Evolutionary conservation across 53 echinoderm and acorn worm genomes (phyloP), one percentile per base, ranked within the genome.

Genomic region (Stichopus horrens): DNA sequence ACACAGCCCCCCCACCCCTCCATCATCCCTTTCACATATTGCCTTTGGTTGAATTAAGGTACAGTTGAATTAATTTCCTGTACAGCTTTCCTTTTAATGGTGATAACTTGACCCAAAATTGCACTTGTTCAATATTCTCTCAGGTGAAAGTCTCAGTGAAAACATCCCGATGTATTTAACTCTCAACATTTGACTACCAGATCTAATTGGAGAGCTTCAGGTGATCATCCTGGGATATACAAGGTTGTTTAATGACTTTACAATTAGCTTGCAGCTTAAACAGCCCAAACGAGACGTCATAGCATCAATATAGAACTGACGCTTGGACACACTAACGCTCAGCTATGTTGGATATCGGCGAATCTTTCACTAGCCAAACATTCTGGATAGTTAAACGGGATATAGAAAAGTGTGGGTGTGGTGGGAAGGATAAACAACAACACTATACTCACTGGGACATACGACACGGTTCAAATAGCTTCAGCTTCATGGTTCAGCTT

Each of bases 201-300:
- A n/a, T 81, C 57, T 81, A 18, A 81, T 57, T 81, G 81, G 58
- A 57, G 16, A 81, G 81, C 81, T 57, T 56, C n/a, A 81, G 58
- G 81, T 58, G 56, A 57, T 81, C 55, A 56, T 21, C 57, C 57
- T 81, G 57, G 57, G 16, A 81, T 56, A 58, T 56, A 81, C 57
- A 18, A 53, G 10, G 10, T 71, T 71, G 71, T 81, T 18, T 21
- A 81, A 81, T 58, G 56, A 22, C 22, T 57, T 81, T 56, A 58
- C 58, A 81, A 81, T 58, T 81, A 81, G 58, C 57, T 55, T 56
- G 54, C 81, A 9, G 77, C 18, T 52, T 77, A 4, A 11, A 11
- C 59, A n/a, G 71, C 5, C 6, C 18, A 71, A 18, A 71, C 19
- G 71, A 71, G 18, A 20, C 18, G 71, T 18, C 71, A 71, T 20